These are phyloP conservation scores for Paramormyrops kingsleyae DNA, from an alignment of 2,113 vertebrate genomes.

Conservation along the genomic window DNA sequence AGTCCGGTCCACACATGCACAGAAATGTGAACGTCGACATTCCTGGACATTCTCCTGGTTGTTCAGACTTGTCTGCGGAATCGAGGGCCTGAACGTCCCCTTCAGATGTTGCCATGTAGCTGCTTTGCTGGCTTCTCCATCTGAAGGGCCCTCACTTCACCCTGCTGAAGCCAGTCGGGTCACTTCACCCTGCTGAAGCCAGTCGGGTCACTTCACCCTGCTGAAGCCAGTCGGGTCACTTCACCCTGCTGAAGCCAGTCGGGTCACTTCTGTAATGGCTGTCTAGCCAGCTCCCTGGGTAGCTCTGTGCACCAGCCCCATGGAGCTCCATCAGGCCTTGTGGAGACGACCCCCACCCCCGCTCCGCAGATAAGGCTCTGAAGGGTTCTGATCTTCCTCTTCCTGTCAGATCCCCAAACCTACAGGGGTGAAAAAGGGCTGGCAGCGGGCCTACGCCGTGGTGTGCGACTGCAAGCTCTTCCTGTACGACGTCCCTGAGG, in stretches of 20 bases:
- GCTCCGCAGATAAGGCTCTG: not conserved
- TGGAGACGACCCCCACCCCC: not conserved
- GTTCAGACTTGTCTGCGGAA: not conserved
- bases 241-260: not conserved
- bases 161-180: too few species aligned
- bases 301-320: not conserved
- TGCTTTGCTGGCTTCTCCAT: not conserved
- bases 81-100: not conserved
- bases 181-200: not conserved
- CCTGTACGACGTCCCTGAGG: conserved; percentile 88
- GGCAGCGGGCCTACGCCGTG: conserved; percentile 89
- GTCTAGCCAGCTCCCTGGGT: not conserved
- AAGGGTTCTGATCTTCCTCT: not conserved
- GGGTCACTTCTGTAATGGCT: not conserved
- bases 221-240: too few species aligned
- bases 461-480: conserved; percentile 95
- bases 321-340: not conserved
- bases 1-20: not conserved
- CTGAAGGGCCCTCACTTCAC: not conserved
- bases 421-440: conserved; percentile 93
- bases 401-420: conserved; percentile 83
- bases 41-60: not conserved
- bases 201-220: not conserved
- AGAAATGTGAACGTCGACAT: not conserved
- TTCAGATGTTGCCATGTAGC: not conserved